Percentiles rank a stretch among this genome's conserved stretches.
These are phyloP conservation scores for Gerris lacustris DNA, from an alignment of 2,888 invertebrate genomes.

Conservation along the genomic window DNA sequence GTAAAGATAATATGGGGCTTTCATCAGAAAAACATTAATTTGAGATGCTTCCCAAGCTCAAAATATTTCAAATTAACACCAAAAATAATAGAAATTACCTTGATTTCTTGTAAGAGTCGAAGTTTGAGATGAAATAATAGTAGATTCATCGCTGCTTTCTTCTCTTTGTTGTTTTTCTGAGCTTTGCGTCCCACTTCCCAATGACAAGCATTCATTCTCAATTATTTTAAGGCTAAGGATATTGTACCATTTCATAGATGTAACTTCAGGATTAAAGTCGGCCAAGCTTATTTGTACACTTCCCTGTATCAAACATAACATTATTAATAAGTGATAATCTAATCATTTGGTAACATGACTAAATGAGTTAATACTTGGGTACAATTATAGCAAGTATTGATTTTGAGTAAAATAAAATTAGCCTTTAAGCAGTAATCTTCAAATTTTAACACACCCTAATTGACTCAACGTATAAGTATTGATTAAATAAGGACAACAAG, in stretches of 20 bases:
- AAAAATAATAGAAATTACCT: constrained; percentile 36
- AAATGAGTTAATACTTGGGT: no score
- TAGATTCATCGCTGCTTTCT: constrained; percentile 92
- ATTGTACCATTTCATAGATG: constrained; percentile 87
- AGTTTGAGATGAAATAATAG: constrained; percentile 90
- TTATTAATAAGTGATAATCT: constrained; percentile 16
- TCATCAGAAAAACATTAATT: no score
- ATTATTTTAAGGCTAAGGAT: constrained; percentile 72
- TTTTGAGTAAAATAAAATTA: no score
- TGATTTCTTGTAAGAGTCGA: constrained; percentile 88
- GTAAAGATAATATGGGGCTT: no score
- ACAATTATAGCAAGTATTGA: no score
- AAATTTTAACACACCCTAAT: no score
- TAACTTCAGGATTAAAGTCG: constrained; percentile 74
- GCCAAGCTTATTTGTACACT: constrained; percentile 91
- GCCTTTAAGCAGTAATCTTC: no score
- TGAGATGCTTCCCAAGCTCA: no score
- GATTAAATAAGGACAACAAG: no score
- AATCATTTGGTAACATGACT: no score
- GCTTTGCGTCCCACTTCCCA: constrained; percentile 16
- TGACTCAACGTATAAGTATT: no score
- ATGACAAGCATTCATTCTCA: constrained; percentile 37
- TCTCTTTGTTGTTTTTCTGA: constrained; percentile 42
- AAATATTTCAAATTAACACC: no score
- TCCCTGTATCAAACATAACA: constrained; percentile 50